Base-by-base conservation (phyloP, 2,113 vertebrate genomes). In the Istiophorus platypterus region DNA sequence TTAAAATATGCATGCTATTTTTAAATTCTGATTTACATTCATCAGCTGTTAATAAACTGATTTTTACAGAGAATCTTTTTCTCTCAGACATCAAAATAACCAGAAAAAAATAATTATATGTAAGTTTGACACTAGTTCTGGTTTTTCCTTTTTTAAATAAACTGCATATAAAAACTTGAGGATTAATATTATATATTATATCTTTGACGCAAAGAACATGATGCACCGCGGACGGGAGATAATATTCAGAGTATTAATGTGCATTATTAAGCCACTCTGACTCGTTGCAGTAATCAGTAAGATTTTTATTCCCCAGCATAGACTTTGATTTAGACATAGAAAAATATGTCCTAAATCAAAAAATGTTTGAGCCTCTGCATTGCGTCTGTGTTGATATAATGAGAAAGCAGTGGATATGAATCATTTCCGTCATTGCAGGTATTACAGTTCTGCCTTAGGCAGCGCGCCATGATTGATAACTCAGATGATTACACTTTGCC, bases 401-500 rank as follows among this genome's bases (percentile, higher is more conserved):
- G 78, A 85, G 82, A 74, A 72, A 80, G 81, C 85, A 45, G 52
- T 57, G 78, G 72, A 57, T 67, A 88, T 90, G 82, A 88, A 89
- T 92, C 86, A 89, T 84, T 76, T 78, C 84, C 67, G 66, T 85
- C 86, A 62, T 80, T 9, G 85, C 88, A 90, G 88, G 88, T 92
- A 86, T 85, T 87, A 85, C 78, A 77, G 84, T 42, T 63, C 64
- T 72, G 51, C 89, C 76, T 37, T 2, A 20, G 90, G 90, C 85
- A 72, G 66, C 0, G 24, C 2, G 13, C 27, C 39, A 5, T 92
- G 92, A 94, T 92, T 92, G 92, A 92, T 92, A 84, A 85, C 80
- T 56, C 72, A 8, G 85, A 89, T 91, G 89, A 92, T 93, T 90
- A 81, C 77, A 82, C 74, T 72, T 85, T 58, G 87, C 92, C 87